A percentile compares a stretch with the other conserved stretches of the same genome.
These are phyloP conservation scores for Eremobia ochroleuca DNA, from an alignment of 2,888 invertebrate species.

Conservation along the genomic window DNA sequence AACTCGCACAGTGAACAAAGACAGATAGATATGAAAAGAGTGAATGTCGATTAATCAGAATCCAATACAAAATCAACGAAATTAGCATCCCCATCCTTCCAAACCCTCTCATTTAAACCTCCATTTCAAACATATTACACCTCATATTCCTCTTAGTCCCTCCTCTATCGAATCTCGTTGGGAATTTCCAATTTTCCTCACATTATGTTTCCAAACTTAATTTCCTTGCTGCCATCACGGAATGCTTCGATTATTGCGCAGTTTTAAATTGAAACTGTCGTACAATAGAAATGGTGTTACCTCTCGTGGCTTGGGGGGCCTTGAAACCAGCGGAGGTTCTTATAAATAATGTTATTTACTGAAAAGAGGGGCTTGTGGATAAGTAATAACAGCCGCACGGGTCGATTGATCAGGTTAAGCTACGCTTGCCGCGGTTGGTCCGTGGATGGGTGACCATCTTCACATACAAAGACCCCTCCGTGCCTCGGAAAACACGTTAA, in stretches of 20 bases:
- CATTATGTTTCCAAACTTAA: slow-evolving; percentile 65
- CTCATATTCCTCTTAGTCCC: slow-evolving; percentile 1
- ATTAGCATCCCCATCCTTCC: neutral
- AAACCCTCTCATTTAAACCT: slow-evolving; percentile 1
- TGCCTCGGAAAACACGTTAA: no score
- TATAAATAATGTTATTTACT: no score
- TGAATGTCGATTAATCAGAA: neutral
- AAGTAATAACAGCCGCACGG: no score
- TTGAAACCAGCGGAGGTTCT: neutral
- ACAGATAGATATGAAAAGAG: neutral
- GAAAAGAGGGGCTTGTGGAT: no score
- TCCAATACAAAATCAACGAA: slow-evolving; percentile 12
- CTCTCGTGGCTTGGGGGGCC: slow-evolving; percentile 23
- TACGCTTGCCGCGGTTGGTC: no score
- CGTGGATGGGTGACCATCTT: no score
- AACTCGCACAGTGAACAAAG: neutral
- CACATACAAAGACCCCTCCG: no score
- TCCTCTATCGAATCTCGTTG: slow-evolving; percentile 23
- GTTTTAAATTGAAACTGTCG: slow-evolving; percentile 68
- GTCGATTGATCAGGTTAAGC: no score
- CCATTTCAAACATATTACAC: slow-evolving; percentile 1
- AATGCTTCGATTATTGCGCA: slow-evolving; percentile 68
- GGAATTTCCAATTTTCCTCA: slow-evolving; percentile 55
- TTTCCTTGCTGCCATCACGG: slow-evolving; percentile 67
- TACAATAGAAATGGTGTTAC: slow-evolving; percentile 65